A percentile compares a stretch with the other conserved stretches of the same genome.
Evolutionary conservation across 2,797 vertebrate species (phyloP).

Genomic region (Gymnoscopelus microlampas): DNA sequence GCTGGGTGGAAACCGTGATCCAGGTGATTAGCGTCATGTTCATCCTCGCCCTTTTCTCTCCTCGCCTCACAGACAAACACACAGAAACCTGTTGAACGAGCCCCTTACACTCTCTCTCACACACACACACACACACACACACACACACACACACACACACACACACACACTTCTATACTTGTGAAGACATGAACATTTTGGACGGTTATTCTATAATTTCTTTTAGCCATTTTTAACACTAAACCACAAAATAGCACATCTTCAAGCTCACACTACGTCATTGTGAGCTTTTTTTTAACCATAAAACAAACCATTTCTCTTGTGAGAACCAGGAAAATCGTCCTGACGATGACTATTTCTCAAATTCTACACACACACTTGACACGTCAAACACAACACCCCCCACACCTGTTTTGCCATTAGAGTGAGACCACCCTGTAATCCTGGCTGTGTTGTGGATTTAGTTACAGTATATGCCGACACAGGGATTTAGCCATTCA

Average conservation of each 20-base stretch:
- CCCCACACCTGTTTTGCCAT: conserved; percentile 23
- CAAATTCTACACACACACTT: neutral
- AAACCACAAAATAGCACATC: too few species aligned
- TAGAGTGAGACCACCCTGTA: neutral
- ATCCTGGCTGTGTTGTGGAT: neutral
- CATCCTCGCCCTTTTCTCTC: conserved; percentile 51
- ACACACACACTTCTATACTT: too few species aligned
- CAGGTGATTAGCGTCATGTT: conserved; percentile 54
- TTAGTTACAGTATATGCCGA: conserved; percentile 8
- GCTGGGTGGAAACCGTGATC: conserved; percentile 47
- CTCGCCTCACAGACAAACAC: conserved; percentile 55
- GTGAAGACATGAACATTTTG: too few species aligned
- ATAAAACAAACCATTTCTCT: too few species aligned
- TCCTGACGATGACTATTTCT: too few species aligned
- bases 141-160: conserved; percentile 6
- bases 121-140: conserved; percentile 8
- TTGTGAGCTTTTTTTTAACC: too few species aligned
- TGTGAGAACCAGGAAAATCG: too few species aligned
- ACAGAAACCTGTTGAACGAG: conserved; percentile 68
- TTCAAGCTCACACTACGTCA: too few species aligned
- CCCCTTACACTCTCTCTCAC: conserved; percentile 32
- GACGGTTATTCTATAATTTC: too few species aligned
- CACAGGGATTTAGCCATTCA: neutral
- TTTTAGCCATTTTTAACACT: too few species aligned
- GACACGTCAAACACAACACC: conserved; percentile 1